A percentile compares a stretch with the other conserved stretches of the same genome.
Conservation (phyloP, 2,113 vertebrate species). For the Barbus barbus region DNA sequence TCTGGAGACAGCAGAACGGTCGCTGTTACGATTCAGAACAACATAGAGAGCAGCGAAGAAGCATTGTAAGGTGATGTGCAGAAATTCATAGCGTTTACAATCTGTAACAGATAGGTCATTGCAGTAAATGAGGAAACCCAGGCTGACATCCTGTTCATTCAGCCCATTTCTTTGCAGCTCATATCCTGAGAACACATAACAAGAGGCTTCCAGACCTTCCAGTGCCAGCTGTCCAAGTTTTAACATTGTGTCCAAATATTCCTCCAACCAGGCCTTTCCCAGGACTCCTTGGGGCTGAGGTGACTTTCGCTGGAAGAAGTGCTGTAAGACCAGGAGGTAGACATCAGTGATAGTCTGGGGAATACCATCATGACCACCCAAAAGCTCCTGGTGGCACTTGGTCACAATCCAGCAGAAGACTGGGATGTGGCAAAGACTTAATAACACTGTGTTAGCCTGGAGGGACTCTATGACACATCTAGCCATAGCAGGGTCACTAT, state of each 20-base stretch:
- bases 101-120: slow-evolving; percentile 53
- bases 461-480: slow-evolving; percentile 74
- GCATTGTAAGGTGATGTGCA: slow-evolving; percentile 85
- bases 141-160: slow-evolving; percentile 71
- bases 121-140: slow-evolving; percentile 79
- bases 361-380: slow-evolving; percentile 65
- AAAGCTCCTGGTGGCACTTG: slow-evolving; percentile 80
- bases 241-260: slow-evolving; percentile 64
- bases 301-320: slow-evolving; percentile 74
- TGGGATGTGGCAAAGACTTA: slow-evolving; percentile 82
- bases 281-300: neutral
- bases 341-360: slow-evolving; percentile 81
- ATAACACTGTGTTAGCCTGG: slow-evolving; percentile 73
- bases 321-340: slow-evolving; percentile 81
- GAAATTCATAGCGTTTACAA: slow-evolving; percentile 75
- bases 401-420: slow-evolving; percentile 89
- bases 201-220: slow-evolving; percentile 69
- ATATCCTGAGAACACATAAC: slow-evolving; percentile 77
- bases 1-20: slow-evolving; percentile 58
- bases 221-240: slow-evolving; percentile 78
- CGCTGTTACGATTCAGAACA: slow-evolving; percentile 59
- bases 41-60: slow-evolving; percentile 83
- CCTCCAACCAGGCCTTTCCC: slow-evolving; percentile 61
- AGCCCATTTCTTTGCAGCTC: slow-evolving; percentile 72
- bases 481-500: slow-evolving; percentile 70